A percentile compares a stretch with the other conserved stretches of the same genome.
Conservation (phyloP, 1,140 invertebrate species). For the Habropoda laboriosa region DNA sequence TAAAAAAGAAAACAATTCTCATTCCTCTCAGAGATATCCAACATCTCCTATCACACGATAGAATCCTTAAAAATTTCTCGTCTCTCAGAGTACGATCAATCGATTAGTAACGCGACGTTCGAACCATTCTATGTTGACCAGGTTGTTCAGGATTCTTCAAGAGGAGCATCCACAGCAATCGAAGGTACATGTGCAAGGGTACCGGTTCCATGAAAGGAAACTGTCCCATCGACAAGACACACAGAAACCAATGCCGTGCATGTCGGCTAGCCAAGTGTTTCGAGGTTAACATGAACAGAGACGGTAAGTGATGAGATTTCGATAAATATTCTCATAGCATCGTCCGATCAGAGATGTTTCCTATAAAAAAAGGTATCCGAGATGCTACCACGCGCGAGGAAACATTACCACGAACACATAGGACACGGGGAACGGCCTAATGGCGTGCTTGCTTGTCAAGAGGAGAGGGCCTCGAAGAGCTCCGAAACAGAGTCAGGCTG, state of each 20-base stretch:
- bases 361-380: constrained; percentile 20
- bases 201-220: constrained; percentile 95
- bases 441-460: constrained; percentile 11
- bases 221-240: constrained; percentile 98
- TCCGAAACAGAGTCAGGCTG: constrained; percentile 18
- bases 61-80: no score
- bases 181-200: constrained; percentile 98
- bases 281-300: constrained; percentile 99
- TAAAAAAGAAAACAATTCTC: no score
- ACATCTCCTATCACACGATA: no score
- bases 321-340: not conserved
- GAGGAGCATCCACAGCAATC: constrained; percentile 96
- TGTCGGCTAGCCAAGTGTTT: constrained; percentile 98
- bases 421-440: constrained; percentile 7
- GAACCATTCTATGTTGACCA: constrained; percentile 71
- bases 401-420: constrained; percentile 12
- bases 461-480: constrained; percentile 22
- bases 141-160: constrained; percentile 99
- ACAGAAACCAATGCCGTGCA: constrained; percentile 97
- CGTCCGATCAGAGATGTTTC: not conserved
- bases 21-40: no score
- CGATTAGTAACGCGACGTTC: constrained; percentile 88
- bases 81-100: not conserved
- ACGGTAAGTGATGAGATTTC: constrained; percentile 89
- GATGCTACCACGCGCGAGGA: constrained; percentile 14